Percentiles rank a stretch among this genome's conserved stretches.
Conservation (phyloP, 1,140 invertebrate genomes). For the Colletes latitarsis region DNA sequence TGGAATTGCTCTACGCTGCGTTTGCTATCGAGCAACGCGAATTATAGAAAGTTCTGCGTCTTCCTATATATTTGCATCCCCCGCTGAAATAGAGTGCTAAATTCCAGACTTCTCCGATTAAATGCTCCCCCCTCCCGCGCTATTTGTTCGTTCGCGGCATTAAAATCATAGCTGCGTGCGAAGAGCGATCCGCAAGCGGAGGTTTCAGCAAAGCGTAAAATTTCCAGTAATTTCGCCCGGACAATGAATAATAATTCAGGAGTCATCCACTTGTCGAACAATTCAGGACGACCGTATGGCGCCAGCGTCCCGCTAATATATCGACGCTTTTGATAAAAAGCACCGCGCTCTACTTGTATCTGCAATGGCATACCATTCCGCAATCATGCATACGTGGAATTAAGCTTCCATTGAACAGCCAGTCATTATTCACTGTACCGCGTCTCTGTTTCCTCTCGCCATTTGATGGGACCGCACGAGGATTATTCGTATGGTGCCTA, state of each 20-base stretch:
- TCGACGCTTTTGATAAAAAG: constrained; percentile 38
- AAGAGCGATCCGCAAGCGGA: not conserved
- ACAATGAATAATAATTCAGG: constrained; percentile 40
- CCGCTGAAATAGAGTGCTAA: not conserved
- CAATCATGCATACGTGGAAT: constrained; percentile 44
- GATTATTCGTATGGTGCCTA: no score
- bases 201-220: constrained; percentile 27
- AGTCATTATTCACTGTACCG: constrained; percentile 53
- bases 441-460: constrained; percentile 27
- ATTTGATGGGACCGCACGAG: not conserved
- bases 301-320: constrained; percentile 19
- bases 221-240: constrained; percentile 35
- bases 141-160: not conserved
- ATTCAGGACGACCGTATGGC: constrained; percentile 26
- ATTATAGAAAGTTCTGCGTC: no score
- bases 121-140: not conserved
- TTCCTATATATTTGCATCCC: not conserved
- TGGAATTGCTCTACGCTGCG: no score
- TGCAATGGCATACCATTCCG: constrained; percentile 28
- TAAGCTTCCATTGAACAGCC: constrained; percentile 42
- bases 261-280: constrained; percentile 33
- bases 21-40: no score
- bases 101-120: not conserved
- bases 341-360: constrained; percentile 15
- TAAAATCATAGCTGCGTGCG: not conserved